Evolutionary conservation across 2,888 invertebrate species (phyloP), one percentile per base, ranked within the genome.

Genomic region (Microdon myrmicae): DNA sequence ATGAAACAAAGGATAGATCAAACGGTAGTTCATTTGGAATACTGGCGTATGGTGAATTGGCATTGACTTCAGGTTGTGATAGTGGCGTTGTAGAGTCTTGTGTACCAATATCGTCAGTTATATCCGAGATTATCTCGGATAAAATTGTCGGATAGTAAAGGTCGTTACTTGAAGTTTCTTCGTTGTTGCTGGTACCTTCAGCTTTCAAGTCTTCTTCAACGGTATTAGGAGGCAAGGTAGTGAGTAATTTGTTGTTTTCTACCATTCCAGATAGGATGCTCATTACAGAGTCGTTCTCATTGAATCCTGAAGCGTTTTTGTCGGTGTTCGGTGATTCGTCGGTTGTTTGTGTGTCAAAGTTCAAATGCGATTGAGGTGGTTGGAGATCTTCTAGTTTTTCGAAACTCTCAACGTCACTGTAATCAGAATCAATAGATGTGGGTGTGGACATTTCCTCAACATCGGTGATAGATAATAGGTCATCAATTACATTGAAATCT

Each of bases 251-350:
- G 0, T 73, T 75, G 3, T 75, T 73, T 2, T 71, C 59, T 73
- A 77, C 75, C 16, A 77, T 49, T 49, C 77, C 76, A 38, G 71
- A 76, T 1, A 77, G 68, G 29, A 77, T 77, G 39, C 75, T 77
- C 8, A 74, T 71, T 43, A 77, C 72, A 12, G 77, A 77, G 44
- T 77, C 75, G 34, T 74, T 77, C 44, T 77, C 77, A 49, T 74
- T 71, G 45, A 74, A 73, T 29, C 22, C 38, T 19, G 45, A 12
- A 8, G 6, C 10, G 6, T 45, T 44, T 22, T 22, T 10, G 17
- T 34, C 44, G 7, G 35, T 28, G 2, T 23, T 29, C 8, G 26
- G 20, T 3, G 58, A 59, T 2, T 49, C 37, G 3, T 22, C 6
- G 13, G 43, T 13, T 17, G 31, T 4, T 10, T 12, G 5, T 2